These are phyloP conservation scores for Actinemys pallida DNA, from an alignment of 2,113 vertebrate genomes.

Conservation along the genomic window DNA sequence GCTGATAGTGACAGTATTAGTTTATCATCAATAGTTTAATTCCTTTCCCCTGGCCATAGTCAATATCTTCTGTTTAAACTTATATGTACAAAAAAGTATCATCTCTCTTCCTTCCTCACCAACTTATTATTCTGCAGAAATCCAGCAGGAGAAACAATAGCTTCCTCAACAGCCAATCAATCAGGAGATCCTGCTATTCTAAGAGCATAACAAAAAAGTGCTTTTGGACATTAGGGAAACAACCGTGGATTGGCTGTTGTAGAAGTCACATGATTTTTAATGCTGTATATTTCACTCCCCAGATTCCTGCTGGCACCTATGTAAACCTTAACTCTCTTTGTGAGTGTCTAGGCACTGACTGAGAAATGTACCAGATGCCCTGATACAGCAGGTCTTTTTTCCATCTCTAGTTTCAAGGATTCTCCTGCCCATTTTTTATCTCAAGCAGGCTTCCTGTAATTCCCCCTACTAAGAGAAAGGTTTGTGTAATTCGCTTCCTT, in stretches of 20 bases:
- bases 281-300: not conserved
- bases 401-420: rapidly evolving
- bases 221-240: not conserved
- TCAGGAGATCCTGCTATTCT: rapidly evolving
- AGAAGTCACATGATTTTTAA: rapidly evolving
- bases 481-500: not conserved
- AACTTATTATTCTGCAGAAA: not conserved
- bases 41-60: not conserved
- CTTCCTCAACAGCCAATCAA: not conserved
- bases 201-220: rapidly evolving
- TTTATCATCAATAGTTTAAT: not conserved
- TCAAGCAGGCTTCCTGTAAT: not conserved
- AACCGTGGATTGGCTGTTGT: rapidly evolving
- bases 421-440: not conserved
- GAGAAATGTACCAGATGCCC: rapidly evolving
- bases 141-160: not conserved
- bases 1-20: not conserved
- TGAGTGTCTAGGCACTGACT: rapidly evolving
- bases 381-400: not conserved
- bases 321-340: rapidly evolving
- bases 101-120: not conserved
- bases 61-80: not conserved
- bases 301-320: rapidly evolving
- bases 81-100: not conserved
- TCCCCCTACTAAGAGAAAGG: not conserved